A percentile compares a stretch with the other conserved stretches of the same genome.
phyloP scores from a whole-genome alignment of 2,888 invertebrate genomes.

The Cheilosia vernalis region DNA sequence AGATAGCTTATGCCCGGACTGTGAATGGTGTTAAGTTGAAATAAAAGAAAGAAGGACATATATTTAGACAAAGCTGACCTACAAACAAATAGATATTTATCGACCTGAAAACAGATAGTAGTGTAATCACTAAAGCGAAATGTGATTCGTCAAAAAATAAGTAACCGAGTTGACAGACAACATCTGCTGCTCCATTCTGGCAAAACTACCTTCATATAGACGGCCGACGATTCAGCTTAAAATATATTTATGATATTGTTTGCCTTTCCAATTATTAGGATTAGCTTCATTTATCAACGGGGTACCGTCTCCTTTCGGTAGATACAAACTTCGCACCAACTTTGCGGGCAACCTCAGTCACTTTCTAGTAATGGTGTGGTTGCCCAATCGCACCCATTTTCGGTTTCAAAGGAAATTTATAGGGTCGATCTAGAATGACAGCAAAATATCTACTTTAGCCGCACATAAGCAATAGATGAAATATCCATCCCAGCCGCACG shows the following conservation, averaged over 20 bases:
- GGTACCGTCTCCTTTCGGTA: neutral
- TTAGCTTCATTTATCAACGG: neutral
- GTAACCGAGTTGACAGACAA: too few species aligned
- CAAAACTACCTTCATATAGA: too few species aligned
- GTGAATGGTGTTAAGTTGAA: too few species aligned
- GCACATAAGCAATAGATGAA: slow-evolving; percentile 14
- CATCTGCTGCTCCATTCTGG: too few species aligned
- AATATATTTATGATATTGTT: neutral
- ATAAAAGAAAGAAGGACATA: too few species aligned
- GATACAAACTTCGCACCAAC: neutral
- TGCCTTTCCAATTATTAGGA: neutral
- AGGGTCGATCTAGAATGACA: slow-evolving; percentile 12
- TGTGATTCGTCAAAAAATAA: too few species aligned
- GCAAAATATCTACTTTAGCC: slow-evolving; percentile 10
- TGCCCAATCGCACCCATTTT: neutral
- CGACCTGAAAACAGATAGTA: too few species aligned
- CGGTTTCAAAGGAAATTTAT: neutral
- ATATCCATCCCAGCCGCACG: slow-evolving; percentile 14
- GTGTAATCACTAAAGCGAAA: too few species aligned
- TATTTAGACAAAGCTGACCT: too few species aligned
- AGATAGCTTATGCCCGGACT: too few species aligned
- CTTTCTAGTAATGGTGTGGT: slow-evolving; percentile 8
- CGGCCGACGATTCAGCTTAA: too few species aligned
- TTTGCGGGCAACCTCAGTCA: neutral
- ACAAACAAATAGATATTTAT: too few species aligned